phyloP scores from a whole-genome alignment of 2,888 invertebrate genomes.

The Rhagonycha lutea region DNA sequence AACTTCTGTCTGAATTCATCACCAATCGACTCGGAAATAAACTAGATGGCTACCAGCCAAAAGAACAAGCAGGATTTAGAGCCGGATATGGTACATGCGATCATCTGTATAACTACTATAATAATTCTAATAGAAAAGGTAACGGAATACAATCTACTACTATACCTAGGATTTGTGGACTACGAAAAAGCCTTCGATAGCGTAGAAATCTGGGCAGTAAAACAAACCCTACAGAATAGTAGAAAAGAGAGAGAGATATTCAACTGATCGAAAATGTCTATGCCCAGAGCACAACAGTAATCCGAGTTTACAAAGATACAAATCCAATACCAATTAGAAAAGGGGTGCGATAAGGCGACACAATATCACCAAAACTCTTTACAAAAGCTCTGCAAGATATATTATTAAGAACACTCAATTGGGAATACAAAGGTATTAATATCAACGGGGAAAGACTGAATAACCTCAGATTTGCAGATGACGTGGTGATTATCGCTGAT shows the following conservation, averaged over 20 bases:
- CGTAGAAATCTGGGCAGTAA: slow-evolving; percentile 29
- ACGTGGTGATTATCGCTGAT: not conserved
- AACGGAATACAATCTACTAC: slow-evolving; percentile 20
- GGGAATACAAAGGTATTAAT: not conserved
- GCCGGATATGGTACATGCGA: too few species aligned
- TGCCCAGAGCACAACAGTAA: too few species aligned
- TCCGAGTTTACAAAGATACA: too few species aligned
- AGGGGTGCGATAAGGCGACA: too few species aligned
- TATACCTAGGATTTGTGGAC: slow-evolving; percentile 30
- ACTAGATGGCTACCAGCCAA: slow-evolving; percentile 11
- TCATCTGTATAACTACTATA: slow-evolving; percentile 24
- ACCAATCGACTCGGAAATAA: too few species aligned
- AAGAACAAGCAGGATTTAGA: slow-evolving; percentile 30
- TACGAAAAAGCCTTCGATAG: slow-evolving; percentile 29
- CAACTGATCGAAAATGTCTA: too few species aligned
- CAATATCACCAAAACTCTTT: not conserved
- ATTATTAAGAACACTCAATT: slow-evolving; percentile 1
- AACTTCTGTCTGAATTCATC: too few species aligned
- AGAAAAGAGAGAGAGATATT: not conserved
- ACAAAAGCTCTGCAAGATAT: not conserved
- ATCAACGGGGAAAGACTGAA: not conserved
- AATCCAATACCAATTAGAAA: too few species aligned
- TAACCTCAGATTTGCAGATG: slow-evolving; percentile 1
- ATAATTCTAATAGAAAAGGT: slow-evolving; percentile 20
- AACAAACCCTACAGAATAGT: too few species aligned